Evolutionary conservation across 2,797 vertebrate genomes (phyloP).

Genomic region (Nasua narica): DNA sequence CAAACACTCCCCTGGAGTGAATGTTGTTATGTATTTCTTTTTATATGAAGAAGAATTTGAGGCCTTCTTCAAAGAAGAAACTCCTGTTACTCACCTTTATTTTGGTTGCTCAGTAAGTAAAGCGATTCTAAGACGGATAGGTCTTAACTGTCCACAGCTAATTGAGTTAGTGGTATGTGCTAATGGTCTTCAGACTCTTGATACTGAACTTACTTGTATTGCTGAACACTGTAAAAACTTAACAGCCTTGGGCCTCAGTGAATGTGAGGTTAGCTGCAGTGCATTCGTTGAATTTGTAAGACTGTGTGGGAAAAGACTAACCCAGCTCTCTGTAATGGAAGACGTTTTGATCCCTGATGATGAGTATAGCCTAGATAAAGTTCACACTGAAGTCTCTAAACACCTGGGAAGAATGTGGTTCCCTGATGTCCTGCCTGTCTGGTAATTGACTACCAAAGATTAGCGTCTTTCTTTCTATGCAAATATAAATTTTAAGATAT

Average conservation of each 20-base stretch:
- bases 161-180: constrained; percentile 97
- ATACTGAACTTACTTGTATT: constrained; percentile 95
- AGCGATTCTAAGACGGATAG: constrained; percentile 91
- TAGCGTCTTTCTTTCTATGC: constrained; percentile 74
- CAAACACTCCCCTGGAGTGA: constrained; percentile 95
- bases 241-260: constrained; percentile 94
- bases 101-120: constrained; percentile 96
- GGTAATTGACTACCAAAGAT: constrained; percentile 81
- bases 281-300: constrained; percentile 97
- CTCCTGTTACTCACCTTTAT: constrained; percentile 96
- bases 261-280: constrained; percentile 96
- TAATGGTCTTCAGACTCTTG: constrained; percentile 92
- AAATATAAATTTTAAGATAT: constrained; percentile 59
- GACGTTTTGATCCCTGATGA: constrained; percentile 96
- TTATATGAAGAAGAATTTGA: constrained; percentile 96
- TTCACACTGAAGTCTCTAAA: constrained; percentile 96
- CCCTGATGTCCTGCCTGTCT: constrained; percentile 97
- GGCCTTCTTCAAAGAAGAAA: constrained; percentile 95
- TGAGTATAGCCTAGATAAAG: constrained; percentile 92
- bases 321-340: constrained; percentile 98
- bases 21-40: constrained; percentile 98
- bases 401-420: constrained; percentile 96
- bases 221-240: constrained; percentile 93
- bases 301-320: constrained; percentile 93
- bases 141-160: constrained; percentile 92